A percentile compares a stretch with the other conserved stretches of the same genome.
phyloP scores from a whole-genome alignment of 2,797 vertebrate species.

The Myotis pilosus region DNA sequence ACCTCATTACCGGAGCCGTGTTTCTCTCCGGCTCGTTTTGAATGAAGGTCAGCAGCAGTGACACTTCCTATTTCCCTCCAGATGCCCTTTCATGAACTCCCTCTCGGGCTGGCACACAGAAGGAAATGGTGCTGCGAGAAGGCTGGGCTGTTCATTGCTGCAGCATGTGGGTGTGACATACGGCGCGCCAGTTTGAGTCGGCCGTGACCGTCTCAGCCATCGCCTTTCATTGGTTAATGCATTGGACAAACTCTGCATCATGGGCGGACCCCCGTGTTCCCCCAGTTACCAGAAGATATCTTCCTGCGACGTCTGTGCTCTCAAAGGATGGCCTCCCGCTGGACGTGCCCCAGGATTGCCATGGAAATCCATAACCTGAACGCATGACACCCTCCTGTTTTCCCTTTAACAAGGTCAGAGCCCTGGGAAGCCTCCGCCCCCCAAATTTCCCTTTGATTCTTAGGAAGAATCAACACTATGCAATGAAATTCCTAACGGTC shows the following conservation, averaged over 20 bases:
- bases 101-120: not conserved
- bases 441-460: not conserved
- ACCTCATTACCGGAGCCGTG: not conserved
- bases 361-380: not conserved
- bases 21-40: not conserved
- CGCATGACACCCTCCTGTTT: not conserved
- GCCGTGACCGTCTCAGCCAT: not conserved
- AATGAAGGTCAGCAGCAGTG: not conserved
- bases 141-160: not conserved
- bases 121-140: not conserved
- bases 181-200: not conserved
- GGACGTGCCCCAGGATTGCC: too few relatives aligned
- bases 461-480: not conserved
- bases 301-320: not conserved
- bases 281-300: not conserved
- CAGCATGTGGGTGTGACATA: not conserved
- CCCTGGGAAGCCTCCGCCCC: not conserved
- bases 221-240: not conserved
- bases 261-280: not conserved
- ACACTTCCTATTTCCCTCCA: slow-evolving; percentile 9
- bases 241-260: not conserved
- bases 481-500: not conserved
- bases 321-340: not conserved
- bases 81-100: not conserved
- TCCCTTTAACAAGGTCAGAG: not conserved